Conservation (phyloP, 2,797 vertebrate genomes). For the Thaleichthys pacificus region DNA sequence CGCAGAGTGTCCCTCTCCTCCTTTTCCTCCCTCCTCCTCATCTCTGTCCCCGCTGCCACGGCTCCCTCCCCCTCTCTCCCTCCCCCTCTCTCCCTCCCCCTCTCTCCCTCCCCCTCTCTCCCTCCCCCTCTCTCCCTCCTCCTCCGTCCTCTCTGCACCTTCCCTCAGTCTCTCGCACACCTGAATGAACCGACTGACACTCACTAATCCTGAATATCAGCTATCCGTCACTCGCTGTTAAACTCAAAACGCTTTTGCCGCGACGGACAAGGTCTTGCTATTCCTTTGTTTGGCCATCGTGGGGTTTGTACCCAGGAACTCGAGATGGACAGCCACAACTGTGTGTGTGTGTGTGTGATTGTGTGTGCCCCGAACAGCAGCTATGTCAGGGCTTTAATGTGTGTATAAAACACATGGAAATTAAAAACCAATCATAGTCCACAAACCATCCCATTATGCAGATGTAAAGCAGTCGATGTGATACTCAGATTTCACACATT, state of each 20-base stretch:
- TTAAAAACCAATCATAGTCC: too few species aligned
- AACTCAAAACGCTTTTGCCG: background rate
- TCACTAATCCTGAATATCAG: background rate
- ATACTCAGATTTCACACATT: constrained; percentile 26
- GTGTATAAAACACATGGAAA: background rate
- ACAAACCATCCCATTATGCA: too few species aligned
- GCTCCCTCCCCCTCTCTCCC: background rate
- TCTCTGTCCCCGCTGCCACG: background rate
- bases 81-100: too few species aligned
- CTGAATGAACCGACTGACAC: background rate
- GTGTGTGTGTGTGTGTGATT: background rate
- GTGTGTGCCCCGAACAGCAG: background rate
- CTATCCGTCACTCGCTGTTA: background rate
- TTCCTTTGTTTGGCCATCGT: background rate
- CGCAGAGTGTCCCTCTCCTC: constrained; percentile 14
- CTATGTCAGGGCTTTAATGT: background rate
- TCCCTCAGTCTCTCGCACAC: background rate
- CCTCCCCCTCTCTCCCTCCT: too few species aligned
- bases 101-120: too few species aligned
- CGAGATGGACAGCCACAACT: background rate
- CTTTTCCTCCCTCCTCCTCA: constrained; percentile 23
- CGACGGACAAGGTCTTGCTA: background rate
- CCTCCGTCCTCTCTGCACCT: background rate
- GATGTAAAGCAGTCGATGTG: too few species aligned
- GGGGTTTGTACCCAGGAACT: background rate